Evolutionary conservation across 1,140 invertebrate genomes (phyloP).

Genomic region (Diprion similis): DNA sequence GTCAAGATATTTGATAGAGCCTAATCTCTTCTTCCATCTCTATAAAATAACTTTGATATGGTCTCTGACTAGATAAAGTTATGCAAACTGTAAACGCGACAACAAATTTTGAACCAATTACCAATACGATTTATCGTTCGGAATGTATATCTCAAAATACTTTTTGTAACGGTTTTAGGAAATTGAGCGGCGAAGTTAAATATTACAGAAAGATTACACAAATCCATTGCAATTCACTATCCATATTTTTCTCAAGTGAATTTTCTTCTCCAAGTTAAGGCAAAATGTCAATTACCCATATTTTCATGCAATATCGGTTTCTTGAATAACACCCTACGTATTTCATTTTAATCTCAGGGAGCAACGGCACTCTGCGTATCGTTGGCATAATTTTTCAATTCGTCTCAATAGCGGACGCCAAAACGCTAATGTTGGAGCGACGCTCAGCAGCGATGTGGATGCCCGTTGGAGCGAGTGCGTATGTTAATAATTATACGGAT

Average conservation of each 20-base stretch:
- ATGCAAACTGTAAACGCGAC: too few species aligned
- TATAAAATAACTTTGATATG: too few species aligned
- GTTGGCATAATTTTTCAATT: neutral
- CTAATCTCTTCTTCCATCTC: too few species aligned
- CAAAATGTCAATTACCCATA: too few species aligned
- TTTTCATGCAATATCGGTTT: neutral
- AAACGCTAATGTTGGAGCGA: neutral
- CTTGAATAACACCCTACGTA: neutral
- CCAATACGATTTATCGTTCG: too few species aligned
- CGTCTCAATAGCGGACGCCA: neutral
- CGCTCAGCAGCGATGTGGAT: neutral
- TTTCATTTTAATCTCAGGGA: neutral
- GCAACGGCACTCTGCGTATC: neutral
- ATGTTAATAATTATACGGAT: neutral
- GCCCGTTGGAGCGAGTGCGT: neutral
- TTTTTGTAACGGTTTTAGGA: neutral
- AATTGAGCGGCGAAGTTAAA: neutral
- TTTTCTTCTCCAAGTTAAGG: too few species aligned
- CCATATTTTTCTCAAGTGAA: too few species aligned
- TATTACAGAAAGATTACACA: too few species aligned
- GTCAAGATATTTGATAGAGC: too few species aligned
- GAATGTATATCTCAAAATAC: neutral
- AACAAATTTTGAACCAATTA: too few species aligned
- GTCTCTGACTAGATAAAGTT: too few species aligned
- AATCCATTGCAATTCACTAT: neutral